phyloP scores from a whole-genome alignment of 2,888 invertebrate genomes.

The Villa cingulata region DNA sequence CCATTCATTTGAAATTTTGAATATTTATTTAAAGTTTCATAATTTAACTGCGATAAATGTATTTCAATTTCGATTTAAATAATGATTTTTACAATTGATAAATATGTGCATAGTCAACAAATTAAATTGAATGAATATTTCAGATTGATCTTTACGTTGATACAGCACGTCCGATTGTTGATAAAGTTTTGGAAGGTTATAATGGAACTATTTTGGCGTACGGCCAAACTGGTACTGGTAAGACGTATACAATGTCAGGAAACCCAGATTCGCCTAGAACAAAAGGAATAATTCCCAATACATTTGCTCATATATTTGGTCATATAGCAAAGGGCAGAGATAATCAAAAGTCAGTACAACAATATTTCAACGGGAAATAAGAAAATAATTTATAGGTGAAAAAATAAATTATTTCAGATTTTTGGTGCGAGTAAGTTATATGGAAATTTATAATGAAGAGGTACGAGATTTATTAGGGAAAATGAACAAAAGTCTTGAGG shows the following conservation, averaged over 20 bases:
- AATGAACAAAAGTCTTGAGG: constrained; percentile 73
- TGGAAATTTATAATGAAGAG: constrained; percentile 99
- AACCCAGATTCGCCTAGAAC: constrained; percentile 73
- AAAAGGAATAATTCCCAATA: constrained; percentile 94
- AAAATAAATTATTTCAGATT: constrained; percentile 62
- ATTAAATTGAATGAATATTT: too few species aligned
- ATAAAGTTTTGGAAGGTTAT: constrained; percentile 90
- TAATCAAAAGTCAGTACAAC: constrained; percentile 69
- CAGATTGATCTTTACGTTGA: constrained; percentile 90
- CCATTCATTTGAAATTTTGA: too few species aligned
- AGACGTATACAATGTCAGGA: constrained; percentile 98
- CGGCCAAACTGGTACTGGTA: constrained; percentile 92
- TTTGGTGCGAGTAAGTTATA: constrained; percentile 89
- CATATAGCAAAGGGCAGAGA: constrained; percentile 90
- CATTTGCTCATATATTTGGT: constrained; percentile 97
- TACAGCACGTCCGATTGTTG: constrained; percentile 91
- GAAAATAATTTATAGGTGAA: too few species aligned
- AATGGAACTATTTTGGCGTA: constrained; percentile 90
- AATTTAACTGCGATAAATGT: too few species aligned
- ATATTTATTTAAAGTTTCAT: too few species aligned
- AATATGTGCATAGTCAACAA: too few species aligned
- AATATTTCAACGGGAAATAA: too few species aligned
- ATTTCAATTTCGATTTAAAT: too few species aligned
- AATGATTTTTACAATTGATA: too few species aligned
- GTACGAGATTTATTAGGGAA: constrained; percentile 87